Percentiles rank a stretch among this genome's conserved stretches.
phyloP scores from a whole-genome alignment of 2,113 vertebrate species.

The Emydura subglobosa region DNA sequence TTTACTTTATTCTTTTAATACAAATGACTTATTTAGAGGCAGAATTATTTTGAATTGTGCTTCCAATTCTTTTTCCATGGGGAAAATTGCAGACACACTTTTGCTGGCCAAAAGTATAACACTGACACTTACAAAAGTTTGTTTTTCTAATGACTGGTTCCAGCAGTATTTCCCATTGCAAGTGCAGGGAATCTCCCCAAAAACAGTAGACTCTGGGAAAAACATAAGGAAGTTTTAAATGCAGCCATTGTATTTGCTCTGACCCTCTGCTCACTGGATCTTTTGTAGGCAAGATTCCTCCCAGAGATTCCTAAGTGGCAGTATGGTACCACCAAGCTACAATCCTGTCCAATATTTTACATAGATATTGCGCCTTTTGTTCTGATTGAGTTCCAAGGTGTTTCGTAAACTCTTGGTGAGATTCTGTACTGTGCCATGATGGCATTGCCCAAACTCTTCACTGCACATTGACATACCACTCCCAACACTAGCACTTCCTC shows the following conservation, averaged over 20 bases:
- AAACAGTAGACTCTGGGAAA: accelerated
- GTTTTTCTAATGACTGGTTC: not conserved
- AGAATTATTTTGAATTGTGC: not conserved
- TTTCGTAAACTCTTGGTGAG: not conserved
- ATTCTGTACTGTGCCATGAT: accelerated
- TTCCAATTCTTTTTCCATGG: not conserved
- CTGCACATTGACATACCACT: accelerated
- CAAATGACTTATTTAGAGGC: not conserved
- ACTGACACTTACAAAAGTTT: not conserved
- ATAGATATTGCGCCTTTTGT: not conserved
- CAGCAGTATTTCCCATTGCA: not conserved
- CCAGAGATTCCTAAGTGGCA: constrained; percentile 44
- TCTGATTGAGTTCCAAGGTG: not conserved
- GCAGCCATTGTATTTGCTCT: not conserved
- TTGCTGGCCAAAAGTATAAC: accelerated
- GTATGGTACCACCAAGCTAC: not conserved
- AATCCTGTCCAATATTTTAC: accelerated
- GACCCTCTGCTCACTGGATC: not conserved
- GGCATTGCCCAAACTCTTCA: accelerated
- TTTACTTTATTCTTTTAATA: not conserved
- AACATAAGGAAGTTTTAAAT: accelerated
- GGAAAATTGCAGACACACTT: not conserved
- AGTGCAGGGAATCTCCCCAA: not conserved
- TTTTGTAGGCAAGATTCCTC: constrained; percentile 2
- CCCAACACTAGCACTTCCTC: accelerated